Conservation (phyloP, 2,113 vertebrate genomes). For the Heteronetta atricapilla region DNA sequence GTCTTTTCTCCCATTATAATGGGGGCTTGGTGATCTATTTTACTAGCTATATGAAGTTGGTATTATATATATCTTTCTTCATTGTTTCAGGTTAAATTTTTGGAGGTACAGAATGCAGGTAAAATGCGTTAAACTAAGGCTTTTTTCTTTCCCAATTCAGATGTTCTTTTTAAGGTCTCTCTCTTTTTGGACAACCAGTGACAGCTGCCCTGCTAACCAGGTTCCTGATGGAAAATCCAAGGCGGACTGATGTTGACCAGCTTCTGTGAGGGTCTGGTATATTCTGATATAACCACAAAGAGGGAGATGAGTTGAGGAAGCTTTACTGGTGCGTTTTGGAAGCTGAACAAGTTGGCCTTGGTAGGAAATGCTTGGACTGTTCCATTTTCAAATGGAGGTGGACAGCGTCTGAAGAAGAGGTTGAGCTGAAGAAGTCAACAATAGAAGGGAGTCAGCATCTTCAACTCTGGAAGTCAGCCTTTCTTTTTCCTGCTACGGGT, state of each 20-base stretch:
- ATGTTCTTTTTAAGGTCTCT: conserved; percentile 80
- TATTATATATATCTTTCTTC: rapidly evolving
- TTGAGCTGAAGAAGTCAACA: neutral
- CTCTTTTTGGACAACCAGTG: conserved; percentile 82
- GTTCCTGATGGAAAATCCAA: neutral
- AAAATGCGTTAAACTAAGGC: neutral
- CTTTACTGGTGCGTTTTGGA: neutral
- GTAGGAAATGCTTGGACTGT: neutral
- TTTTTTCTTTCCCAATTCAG: conserved; percentile 71
- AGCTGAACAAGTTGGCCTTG: neutral
- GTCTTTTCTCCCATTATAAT: rapidly evolving
- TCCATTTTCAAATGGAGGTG: neutral
- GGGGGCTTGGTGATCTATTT: rapidly evolving
- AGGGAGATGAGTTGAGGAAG: neutral
- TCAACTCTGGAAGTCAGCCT: neutral
- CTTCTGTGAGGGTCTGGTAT: rapidly evolving
- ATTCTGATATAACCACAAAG: neutral
- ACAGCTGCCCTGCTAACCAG: neutral
- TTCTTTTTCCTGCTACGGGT: rapidly evolving
- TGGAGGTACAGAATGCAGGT: no score
- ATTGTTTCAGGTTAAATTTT: neutral
- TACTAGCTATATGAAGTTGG: neutral
- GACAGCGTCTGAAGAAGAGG: neutral
- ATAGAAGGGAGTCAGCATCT: neutral
- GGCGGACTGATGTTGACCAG: neutral